Base-by-base conservation (phyloP, 2,113 vertebrate genomes). In the Alethe castanea region DNA sequence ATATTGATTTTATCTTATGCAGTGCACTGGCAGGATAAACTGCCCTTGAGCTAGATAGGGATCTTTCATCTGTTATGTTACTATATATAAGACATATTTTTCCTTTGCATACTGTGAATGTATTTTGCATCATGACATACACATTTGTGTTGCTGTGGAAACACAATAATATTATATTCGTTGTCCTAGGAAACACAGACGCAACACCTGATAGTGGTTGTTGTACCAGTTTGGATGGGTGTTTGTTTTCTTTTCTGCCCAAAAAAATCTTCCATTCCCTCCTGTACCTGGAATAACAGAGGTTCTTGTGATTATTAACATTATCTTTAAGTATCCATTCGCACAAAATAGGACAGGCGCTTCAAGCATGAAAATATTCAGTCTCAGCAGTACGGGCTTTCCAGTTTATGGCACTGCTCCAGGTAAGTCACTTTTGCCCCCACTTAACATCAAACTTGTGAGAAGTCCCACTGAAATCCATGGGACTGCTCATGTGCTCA, bases 101-200 rank as follows among this genome's bases (percentile, higher is more conserved):
- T 25, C 48, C 65, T 80, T 89, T 85, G 11, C 86, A 80, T 59
- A 36, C 73, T 60, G 86, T 70, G 91, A 81, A 87, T 95, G 91
- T 95, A 94, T 95, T 97, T 96, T 95, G 76, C 86, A 93, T 95
- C 91, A 93, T 45, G 90, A 86, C 86, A 92, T 90, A 95, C 53
- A 77, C 65, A 62, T 84, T 89, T 92, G 71, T 70, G 95, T 97
- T 97, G 78, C 96, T 86, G 36, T 82, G 93, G 95, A 88, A 95
- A 95, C 95, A 79, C 59, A 90, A 88, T 83, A 97, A 92, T 97
- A 96, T 97, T 97, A 82, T 95, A 94, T 86, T 79, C 16, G 74
- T 97, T 79, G 95, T 91, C 95, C 95, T 95, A 81, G 96, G 95
- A 95, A 97, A 97, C 96, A 81, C 31, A 90, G 94, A 88, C 82